Evolutionary conservation across 1,140 invertebrate genomes (phyloP), one percentile per base, ranked within the genome.

Genomic region (Oncopeltus fasciatus): DNA sequence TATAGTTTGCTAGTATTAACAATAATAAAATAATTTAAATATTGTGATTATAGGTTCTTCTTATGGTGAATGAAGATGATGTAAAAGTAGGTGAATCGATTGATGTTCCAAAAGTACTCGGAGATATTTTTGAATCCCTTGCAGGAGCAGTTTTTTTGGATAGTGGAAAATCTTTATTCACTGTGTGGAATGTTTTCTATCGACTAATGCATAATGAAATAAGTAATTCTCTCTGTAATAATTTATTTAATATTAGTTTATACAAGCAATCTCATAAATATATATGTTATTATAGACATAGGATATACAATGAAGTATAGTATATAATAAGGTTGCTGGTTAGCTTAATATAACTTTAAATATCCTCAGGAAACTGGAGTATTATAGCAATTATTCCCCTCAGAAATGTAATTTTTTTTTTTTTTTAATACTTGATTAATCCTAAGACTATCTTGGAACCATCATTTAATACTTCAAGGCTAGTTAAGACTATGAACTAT

Each of bases 91-190:
- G 83, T 0, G 81, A 85, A 67, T 82, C 84, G 65, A 75, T 92
- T 3, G 92, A 97, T 73, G 90, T 95, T 0, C 95, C 95, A 0
- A 98, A 98, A 80, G 83, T 85, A n/a, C 75, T 98, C 14, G 92
- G 92, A 2, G 94, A 98, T 74, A 78, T 98, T 51, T 92, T 95
- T 73, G 95, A 98, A 75, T 90, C 93, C 0, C 70, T 95, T 0
- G 85, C 88, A 57, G 95, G 92, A 8, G 95, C 94, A 0, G 85
- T 98, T 64, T 98, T 86, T 71, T 72, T 98, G 11, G 95, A 98
- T 76, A 85, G 82, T 70, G 81, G 81, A 12, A 87, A 87, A 69
- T 77, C 84, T 70, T 71, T 97, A n/a, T 71, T 82, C 9, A 75
- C 74, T 2, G 87, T 92, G 0, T 98, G 95, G 95, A 73, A 78